A percentile compares a stretch with the other conserved stretches of the same genome.
Evolutionary conservation across 2,113 vertebrate species (phyloP).

Genomic region (Elephantulus edwardii): DNA sequence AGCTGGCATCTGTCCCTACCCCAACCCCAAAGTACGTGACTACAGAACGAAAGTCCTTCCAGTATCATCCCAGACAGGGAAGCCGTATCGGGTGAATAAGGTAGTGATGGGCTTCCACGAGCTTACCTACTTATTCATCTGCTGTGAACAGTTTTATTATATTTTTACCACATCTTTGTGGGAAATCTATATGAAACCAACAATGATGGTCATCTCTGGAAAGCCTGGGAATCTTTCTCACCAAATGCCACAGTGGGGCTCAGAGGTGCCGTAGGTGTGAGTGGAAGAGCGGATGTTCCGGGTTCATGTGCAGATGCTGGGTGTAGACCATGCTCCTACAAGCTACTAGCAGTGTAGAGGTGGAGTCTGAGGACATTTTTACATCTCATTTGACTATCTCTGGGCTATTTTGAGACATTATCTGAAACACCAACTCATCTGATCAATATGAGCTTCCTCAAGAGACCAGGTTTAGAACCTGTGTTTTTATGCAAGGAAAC

Average conservation of each 20-base stretch:
- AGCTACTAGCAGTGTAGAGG: background rate
- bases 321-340: background rate
- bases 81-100: too few relatives aligned
- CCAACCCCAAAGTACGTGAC: too few relatives aligned
- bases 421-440: background rate
- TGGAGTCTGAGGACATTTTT: background rate
- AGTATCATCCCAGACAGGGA: too few relatives aligned
- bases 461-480: background rate
- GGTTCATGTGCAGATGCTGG: background rate
- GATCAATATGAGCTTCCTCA: background rate
- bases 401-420: background rate
- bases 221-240: background rate
- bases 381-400: background rate
- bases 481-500: background rate
- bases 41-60: too few relatives aligned
- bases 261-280: background rate
- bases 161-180: background rate
- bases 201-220: background rate
- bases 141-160: too few relatives aligned
- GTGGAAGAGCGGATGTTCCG: background rate
- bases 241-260: background rate
- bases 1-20: too few relatives aligned
- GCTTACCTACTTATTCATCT: too few relatives aligned
- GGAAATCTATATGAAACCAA: too few relatives aligned
- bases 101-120: too few relatives aligned